A percentile compares a stretch with the other conserved stretches of the same genome.
phyloP scores from a whole-genome alignment of 92 coral and sea anemone genomes.

The Palythoa heliodiscus region DNA sequence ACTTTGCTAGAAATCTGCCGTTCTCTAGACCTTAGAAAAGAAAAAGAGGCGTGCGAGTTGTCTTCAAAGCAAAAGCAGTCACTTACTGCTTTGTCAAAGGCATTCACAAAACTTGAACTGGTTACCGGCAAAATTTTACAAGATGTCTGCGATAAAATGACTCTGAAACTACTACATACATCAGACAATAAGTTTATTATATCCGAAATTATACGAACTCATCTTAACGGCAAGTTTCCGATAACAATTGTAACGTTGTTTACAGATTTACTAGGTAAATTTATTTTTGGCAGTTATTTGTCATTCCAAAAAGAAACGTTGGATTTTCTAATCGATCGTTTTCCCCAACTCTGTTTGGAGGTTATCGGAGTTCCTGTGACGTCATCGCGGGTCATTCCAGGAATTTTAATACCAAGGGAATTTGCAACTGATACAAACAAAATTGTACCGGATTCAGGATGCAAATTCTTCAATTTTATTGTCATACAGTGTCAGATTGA shows the following conservation, averaged over 20 bases:
- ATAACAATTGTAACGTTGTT: conserved; percentile 47
- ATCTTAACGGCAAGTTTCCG: conserved; percentile 80
- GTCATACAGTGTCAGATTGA: conserved; percentile 71
- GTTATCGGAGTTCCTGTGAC: conserved; percentile 74
- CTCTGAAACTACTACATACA: conserved; percentile 8
- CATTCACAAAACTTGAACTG: conserved; percentile 53
- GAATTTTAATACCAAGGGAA: conserved; percentile 83
- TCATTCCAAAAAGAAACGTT: conserved; percentile 54
- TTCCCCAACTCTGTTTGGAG: conserved; percentile 72
- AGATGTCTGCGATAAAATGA: conserved; percentile 43
- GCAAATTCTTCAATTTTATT: conserved; percentile 59
- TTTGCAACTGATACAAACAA: conserved; percentile 67
- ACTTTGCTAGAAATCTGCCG: conserved; percentile 60
- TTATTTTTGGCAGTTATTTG: conserved; percentile 50
- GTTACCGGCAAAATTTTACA: conserved; percentile 44
- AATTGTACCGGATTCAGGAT: conserved; percentile 29
- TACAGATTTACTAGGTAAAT: conserved; percentile 54
- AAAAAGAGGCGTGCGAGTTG: conserved; percentile 33
- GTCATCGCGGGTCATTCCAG: conserved; percentile 68
- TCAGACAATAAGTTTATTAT: conserved; percentile 36
- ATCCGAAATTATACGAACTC: conserved; percentile 50
- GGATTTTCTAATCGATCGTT: conserved; percentile 64
- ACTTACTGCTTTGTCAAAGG: conserved; percentile 61
- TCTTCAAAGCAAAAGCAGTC: conserved; percentile 48
- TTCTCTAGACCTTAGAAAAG: conserved; percentile 5